Conservation (phyloP, 2,888 invertebrate species). For the Macrosiphum euphorbiae region DNA sequence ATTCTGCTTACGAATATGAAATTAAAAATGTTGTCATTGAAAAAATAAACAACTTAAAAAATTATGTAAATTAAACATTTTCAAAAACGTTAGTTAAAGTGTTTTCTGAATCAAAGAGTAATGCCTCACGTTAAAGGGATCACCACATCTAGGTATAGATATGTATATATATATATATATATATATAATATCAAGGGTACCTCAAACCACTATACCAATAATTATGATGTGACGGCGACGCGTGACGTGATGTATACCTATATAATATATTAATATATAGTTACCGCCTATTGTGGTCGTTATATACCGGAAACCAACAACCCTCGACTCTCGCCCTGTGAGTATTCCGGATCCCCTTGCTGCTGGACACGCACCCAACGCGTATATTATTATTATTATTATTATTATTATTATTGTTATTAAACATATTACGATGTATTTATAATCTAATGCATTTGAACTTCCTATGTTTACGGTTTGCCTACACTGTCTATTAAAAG, state of each 20-base stretch:
- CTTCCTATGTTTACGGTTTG: background rate
- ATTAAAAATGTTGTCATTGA: too few species aligned
- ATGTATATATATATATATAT: too few species aligned
- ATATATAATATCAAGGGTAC: background rate
- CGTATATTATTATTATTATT: background rate
- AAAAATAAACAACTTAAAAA: too few species aligned
- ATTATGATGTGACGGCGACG: background rate
- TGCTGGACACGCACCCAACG: background rate
- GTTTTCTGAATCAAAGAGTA: too few species aligned
- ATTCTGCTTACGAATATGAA: too few species aligned
- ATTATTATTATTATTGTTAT: background rate
- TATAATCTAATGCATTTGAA: background rate
- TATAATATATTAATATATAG: background rate
- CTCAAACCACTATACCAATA: background rate
- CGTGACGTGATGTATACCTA: too few species aligned
- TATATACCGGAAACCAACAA: background rate
- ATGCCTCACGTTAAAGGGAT: too few species aligned
- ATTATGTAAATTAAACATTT: too few species aligned
- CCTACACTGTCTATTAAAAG: background rate
- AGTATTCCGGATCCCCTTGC: background rate
- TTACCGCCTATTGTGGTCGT: background rate
- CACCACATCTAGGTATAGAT: background rate
- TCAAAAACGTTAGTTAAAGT: too few species aligned
- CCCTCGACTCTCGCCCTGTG: background rate
- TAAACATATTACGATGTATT: background rate